Percentiles rank a stretch among this genome's conserved stretches.
phyloP scores from a whole-genome alignment of 1,140 invertebrate species.

The Colletes gigas region DNA sequence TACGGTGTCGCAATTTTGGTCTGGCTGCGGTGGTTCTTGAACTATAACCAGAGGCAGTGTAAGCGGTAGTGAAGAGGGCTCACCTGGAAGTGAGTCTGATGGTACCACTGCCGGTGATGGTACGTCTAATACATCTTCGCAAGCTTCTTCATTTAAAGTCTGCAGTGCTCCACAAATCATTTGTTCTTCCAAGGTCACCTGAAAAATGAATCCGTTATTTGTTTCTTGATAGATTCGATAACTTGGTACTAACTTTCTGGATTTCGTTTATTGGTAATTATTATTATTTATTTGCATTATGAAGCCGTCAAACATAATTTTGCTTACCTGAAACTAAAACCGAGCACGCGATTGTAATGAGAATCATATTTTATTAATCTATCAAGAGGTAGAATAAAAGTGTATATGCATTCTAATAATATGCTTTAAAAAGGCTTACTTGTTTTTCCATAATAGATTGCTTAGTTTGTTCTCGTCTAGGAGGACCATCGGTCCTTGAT shows the following conservation, averaged over 20 bases:
- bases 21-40: conserved; percentile 75
- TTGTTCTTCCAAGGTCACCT: conserved; percentile 96
- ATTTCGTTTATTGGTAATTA: neutral
- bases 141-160: conserved; percentile 94
- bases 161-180: conserved; percentile 96
- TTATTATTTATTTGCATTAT: neutral
- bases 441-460: conserved; percentile 89
- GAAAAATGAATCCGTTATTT: conserved; percentile 36
- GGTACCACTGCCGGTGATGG: conserved; percentile 70
- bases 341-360: conserved; percentile 46
- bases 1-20: conserved; percentile 77
- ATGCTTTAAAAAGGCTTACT: conserved; percentile 77
- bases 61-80: conserved; percentile 76
- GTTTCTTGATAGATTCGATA: neutral
- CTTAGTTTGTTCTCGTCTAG: conserved; percentile 80
- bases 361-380: conserved; percentile 41
- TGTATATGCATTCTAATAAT: neutral
- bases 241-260: neutral
- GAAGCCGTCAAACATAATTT: neutral
- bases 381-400: conserved; percentile 7
- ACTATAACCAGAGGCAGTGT: conserved; percentile 80
- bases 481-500: conserved; percentile 74
- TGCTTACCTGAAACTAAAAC: conserved; percentile 78
- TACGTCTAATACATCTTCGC: conserved; percentile 90
- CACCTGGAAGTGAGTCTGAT: conserved; percentile 79